Base-by-base conservation (phyloP, 1,140 invertebrate genomes). In the Coelopa frigida region DNA sequence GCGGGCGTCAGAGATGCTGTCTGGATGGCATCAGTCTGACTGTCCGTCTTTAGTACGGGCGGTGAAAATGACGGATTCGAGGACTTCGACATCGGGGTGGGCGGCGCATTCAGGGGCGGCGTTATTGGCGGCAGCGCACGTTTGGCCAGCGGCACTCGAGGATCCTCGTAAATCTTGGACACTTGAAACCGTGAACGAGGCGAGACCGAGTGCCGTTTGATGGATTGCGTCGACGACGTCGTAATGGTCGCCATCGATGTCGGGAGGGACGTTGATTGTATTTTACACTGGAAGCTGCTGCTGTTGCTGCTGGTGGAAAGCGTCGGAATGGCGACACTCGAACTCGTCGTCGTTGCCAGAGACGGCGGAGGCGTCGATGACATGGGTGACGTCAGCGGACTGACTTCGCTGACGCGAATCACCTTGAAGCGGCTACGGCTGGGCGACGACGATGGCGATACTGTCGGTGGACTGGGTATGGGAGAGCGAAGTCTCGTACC, bases 371-470 rank as follows among this genome's bases (percentile, higher is more conserved):
- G 61, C 24, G 53, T 46, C 32, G 57, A 57, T 37, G 53, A 58
- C 23, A 59, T 42, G n/a, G 61, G 61, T 26, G 61, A 65, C 23
- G 59, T 65, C 35, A 62, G 17, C 3, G 62, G 59, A 46, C 62
- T 66, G 23, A 36, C 41, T 48, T 79, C 77, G 18, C 70, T 57
- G 6, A 79, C 77, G 15, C 75, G 70, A 17, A 74, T 78, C 3
- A 80, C 77, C 44, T 78, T 72, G 54, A 81, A 80, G 18, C 78
- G 72, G 55, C 71, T 74, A 44, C 75, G 70, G 35, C 77, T 79
- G 18, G 83, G 82, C 63, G 78, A 82, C 47, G 81, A 78, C 48
- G 79, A 76, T 18, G 83, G 83, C 27, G 80, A 81, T 40, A 81
- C 77, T 48, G 78, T 77, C 37, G 81, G 82, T 43, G 81, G 82